These are phyloP conservation scores for Yponomeuta cagnagella DNA, from an alignment of 2,888 invertebrate species.

Conservation along the genomic window DNA sequence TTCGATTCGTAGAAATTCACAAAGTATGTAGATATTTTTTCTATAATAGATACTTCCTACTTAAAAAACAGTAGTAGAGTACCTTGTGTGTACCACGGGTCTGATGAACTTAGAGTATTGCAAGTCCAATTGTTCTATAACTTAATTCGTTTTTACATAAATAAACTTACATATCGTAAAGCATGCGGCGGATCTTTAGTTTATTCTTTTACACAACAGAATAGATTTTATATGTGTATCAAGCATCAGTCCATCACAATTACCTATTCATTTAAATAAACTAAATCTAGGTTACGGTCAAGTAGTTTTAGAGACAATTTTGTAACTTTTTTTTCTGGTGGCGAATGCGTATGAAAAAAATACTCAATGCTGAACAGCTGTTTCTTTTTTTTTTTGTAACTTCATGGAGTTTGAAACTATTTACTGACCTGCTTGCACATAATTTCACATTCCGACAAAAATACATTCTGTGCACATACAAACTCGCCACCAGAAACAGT, in stretches of 20 bases:
- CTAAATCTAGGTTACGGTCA: not conserved
- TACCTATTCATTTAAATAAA: slow-evolving; percentile 18
- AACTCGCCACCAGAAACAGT: not conserved
- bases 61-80: too few relatives aligned
- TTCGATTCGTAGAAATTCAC: not conserved
- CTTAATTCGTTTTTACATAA: too few relatives aligned
- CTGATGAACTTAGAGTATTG: not conserved
- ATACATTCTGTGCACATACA: not conserved
- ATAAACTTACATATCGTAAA: not conserved
- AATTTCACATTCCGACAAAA: too few relatives aligned
- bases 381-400: not conserved
- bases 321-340: slow-evolving; percentile 2
- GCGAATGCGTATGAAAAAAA: not conserved
- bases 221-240: not conserved
- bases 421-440: not conserved
- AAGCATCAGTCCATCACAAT: slow-evolving; percentile 50
- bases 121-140: not conserved
- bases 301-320: not conserved
- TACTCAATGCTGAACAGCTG: too few relatives aligned
- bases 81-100: not conserved
- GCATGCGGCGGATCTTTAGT: not conserved
- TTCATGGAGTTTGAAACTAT: not conserved
- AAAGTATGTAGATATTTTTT: too few relatives aligned
- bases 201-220: not conserved
- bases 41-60: too few relatives aligned